Evolutionary conservation across 2,888 invertebrate genomes (phyloP).

Genomic region (Sarcophaga variegata): DNA sequence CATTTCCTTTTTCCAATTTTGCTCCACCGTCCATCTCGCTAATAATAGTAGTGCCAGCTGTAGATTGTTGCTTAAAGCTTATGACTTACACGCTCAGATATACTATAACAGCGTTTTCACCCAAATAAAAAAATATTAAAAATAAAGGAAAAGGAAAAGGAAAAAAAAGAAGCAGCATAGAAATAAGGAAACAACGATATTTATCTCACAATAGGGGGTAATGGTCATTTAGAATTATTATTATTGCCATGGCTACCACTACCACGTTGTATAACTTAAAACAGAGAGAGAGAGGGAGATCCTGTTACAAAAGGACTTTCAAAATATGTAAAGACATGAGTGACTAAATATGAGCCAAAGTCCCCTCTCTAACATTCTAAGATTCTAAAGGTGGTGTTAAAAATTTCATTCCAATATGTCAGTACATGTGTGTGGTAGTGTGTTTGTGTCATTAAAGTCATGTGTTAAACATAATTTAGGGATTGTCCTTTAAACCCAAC

Average conservation of each 20-base stretch:
- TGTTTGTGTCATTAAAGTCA: not conserved
- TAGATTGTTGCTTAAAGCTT: constrained; percentile 7
- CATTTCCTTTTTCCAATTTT: too few species aligned
- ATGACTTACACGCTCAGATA: constrained; percentile 42
- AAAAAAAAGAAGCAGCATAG: not conserved
- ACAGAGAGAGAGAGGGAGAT: constrained; percentile 3
- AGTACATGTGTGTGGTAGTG: not conserved
- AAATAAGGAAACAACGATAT: constrained; percentile 51
- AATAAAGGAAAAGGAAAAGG: not conserved
- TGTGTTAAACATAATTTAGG: constrained; percentile 46
- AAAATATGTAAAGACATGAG: not conserved
- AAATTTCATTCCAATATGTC: not conserved
- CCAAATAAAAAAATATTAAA: not conserved
- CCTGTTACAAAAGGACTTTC: constrained; percentile 25
- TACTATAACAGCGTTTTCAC: constrained; percentile 45
- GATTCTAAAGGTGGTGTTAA: not conserved
- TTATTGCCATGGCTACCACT: constrained; percentile 53
- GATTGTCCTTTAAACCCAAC: constrained; percentile 37
- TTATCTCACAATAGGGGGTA: constrained; percentile 71
- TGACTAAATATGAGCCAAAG: too few species aligned
- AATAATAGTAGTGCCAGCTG: not conserved
- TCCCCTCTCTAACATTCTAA: not conserved
- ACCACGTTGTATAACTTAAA: constrained; percentile 16
- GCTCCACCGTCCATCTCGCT: constrained; percentile 6
- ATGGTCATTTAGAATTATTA: constrained; percentile 68